These are phyloP conservation scores for Tarsius wallacei DNA, from an alignment of 2,797 vertebrate species.

Conservation along the genomic window DNA sequence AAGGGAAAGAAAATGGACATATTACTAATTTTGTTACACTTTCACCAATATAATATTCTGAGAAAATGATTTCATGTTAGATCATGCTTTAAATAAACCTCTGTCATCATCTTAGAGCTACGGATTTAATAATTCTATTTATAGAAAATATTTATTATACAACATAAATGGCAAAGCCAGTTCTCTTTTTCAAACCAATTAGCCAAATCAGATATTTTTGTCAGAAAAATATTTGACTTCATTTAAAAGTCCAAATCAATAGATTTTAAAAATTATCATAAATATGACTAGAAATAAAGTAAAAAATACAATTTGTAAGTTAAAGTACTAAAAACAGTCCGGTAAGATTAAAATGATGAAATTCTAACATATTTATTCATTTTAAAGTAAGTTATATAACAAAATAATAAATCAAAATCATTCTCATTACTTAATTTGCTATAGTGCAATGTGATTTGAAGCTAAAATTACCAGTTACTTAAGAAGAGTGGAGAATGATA, in stretches of 20 bases:
- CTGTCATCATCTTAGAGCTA: not conserved
- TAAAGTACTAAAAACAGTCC: not conserved
- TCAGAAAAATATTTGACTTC: not conserved
- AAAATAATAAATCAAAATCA: slow-evolving; percentile 49
- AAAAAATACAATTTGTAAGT: slow-evolving; percentile 25
- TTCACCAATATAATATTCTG: not conserved
- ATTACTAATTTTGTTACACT: not conserved
- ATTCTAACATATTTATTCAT: not conserved
- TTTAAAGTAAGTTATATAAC: slow-evolving; percentile 32
- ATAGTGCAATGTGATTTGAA: not conserved
- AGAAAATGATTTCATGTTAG: not conserved
- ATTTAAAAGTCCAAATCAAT: slow-evolving; percentile 10
- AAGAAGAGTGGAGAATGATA: not conserved
- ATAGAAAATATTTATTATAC: not conserved
- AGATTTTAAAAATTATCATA: slow-evolving; percentile 28
- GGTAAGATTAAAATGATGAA: slow-evolving; percentile 20
- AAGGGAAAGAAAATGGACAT: not conserved
- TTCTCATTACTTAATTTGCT: slow-evolving; percentile 51
- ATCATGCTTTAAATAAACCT: slow-evolving; percentile 20
- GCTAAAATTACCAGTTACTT: slow-evolving; percentile 3
- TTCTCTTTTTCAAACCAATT: slow-evolving; percentile 20
- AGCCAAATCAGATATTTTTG: not conserved
- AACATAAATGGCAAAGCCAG: not conserved
- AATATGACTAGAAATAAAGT: not conserved
- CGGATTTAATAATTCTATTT: not conserved